These are phyloP conservation scores for Apteryx owenii DNA, from an alignment of 2,113 vertebrate species.

Conservation along the genomic window DNA sequence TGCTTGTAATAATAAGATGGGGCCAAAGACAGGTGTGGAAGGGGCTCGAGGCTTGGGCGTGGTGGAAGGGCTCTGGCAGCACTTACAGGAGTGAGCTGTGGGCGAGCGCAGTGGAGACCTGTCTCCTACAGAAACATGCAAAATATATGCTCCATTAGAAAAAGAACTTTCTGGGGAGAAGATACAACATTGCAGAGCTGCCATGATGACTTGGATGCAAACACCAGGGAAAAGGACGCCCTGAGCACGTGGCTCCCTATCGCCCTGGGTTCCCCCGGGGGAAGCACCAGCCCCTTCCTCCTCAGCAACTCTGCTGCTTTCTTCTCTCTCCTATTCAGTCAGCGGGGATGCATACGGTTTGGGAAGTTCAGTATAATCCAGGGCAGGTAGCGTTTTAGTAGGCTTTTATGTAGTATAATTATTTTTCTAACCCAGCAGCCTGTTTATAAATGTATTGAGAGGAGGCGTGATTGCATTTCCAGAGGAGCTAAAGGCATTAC, in stretches of 20 bases:
- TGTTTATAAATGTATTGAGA: neutral
- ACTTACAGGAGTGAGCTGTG: neutral
- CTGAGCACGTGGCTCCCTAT: neutral
- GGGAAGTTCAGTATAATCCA: neutral
- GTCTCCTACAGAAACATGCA: neutral
- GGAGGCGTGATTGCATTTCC: neutral
- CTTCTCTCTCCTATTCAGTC: neutral
- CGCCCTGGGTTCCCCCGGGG: neutral
- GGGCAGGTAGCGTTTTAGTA: neutral
- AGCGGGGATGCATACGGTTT: neutral
- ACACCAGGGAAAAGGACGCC: neutral
- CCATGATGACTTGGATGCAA: neutral
- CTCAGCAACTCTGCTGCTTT: neutral
- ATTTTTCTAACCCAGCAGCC: neutral
- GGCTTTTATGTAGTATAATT: neutral
- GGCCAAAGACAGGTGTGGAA: neutral
- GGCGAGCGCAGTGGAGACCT: too few species aligned
- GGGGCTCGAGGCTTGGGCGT: neutral
- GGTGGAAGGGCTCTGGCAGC: neutral
- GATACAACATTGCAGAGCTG: neutral
- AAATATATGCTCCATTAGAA: neutral
- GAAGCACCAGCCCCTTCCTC: fast-evolving
- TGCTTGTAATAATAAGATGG: neutral
- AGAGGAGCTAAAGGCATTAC: neutral
- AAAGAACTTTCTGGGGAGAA: neutral